Conservation (phyloP, 2,888 invertebrate species). For the Epicampocera succincta region DNA sequence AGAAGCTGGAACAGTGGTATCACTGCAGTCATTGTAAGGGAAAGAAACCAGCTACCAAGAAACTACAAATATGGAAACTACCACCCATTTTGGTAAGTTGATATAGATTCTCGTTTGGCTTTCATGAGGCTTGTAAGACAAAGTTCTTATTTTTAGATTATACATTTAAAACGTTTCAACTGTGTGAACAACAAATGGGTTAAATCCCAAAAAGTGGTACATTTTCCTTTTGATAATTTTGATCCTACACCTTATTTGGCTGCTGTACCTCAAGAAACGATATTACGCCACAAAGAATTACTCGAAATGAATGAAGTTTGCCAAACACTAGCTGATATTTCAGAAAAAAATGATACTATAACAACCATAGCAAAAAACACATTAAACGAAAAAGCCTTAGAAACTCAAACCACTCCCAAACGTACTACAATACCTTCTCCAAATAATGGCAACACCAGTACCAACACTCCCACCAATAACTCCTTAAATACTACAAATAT, state of each 20-base stretch:
- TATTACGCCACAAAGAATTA: constrained; percentile 86
- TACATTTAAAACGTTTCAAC: constrained; percentile 96
- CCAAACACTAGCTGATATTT: constrained; percentile 45
- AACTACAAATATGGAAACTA: constrained; percentile 94
- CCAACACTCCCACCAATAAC: constrained; percentile 18
- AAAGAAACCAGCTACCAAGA: constrained; percentile 93
- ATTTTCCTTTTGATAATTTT: constrained; percentile 92
- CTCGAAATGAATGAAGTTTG: constrained; percentile 78
- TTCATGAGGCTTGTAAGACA: neutral
- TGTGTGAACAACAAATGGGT: constrained; percentile 95
- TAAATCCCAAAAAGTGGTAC: constrained; percentile 95
- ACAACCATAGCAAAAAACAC: neutral
- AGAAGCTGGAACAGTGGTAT: constrained; percentile 92
- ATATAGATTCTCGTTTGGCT: neutral
- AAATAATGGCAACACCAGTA: constrained; percentile 59
- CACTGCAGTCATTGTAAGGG: constrained; percentile 92
- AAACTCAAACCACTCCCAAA: constrained; percentile 45
- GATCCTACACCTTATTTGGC: constrained; percentile 94
- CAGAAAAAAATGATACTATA: constrained; percentile 46
- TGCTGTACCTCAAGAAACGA: constrained; percentile 89
- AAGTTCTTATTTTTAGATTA: constrained; percentile 85
- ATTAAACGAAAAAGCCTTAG: constrained; percentile 31
- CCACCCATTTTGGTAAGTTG: constrained; percentile 91
- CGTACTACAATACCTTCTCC: constrained; percentile 44
- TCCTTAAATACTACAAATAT: constrained; percentile 4